Evolutionary conservation across 2,113 vertebrate species (phyloP).

Genomic region (Tor tambroides): DNA sequence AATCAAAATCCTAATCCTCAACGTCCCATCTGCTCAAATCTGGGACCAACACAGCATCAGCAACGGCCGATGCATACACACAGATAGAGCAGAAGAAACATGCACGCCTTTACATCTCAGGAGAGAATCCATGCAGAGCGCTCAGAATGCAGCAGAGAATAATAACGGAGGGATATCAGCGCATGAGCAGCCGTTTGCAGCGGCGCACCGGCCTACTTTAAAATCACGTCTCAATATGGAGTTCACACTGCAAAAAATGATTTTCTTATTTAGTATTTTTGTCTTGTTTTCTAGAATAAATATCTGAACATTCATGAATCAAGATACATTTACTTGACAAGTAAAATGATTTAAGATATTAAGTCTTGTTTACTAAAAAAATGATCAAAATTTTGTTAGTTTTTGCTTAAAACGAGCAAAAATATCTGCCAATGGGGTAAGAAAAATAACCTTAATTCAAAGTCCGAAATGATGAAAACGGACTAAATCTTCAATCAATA

Average conservation of each 20-base stretch:
- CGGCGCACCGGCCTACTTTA: conserved; percentile 37
- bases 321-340: too few relatives aligned
- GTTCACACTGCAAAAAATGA: background rate
- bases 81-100: background rate
- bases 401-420: too few relatives aligned
- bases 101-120: background rate
- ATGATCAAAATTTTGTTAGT: too few relatives aligned
- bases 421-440: too few relatives aligned
- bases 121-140: background rate
- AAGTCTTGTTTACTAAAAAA: too few relatives aligned
- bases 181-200: background rate
- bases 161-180: background rate
- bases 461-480: too few relatives aligned
- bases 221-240: background rate
- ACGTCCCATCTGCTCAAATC: conserved; percentile 72
- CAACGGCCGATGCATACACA: background rate
- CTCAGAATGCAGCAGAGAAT: background rate
- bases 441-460: too few relatives aligned
- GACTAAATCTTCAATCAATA: too few relatives aligned
- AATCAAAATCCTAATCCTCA: conserved; percentile 71
- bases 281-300: too few relatives aligned
- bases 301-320: too few relatives aligned
- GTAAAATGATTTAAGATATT: too few relatives aligned
- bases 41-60: conserved; percentile 59
- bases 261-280: too few relatives aligned